Base-by-base conservation (phyloP, 2,888 invertebrate species). In the Coelogynopora nodosa region DNA sequence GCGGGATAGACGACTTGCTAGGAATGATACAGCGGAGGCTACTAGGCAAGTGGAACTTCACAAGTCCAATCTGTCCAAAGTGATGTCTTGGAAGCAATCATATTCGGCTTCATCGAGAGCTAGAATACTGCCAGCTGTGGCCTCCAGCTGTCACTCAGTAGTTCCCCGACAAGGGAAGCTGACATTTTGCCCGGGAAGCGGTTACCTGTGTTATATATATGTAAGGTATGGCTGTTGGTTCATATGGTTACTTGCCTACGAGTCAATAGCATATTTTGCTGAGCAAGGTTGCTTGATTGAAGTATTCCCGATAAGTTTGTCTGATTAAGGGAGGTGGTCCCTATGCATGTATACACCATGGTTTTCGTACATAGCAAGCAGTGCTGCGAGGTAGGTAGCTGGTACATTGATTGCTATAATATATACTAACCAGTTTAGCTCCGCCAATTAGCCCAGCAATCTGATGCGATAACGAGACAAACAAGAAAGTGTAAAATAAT, bases 121-220 rank as follows among this genome's bases (percentile, higher is more conserved):
- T 13, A 26, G 23, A 13, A 74, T 74, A 13, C 23, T 74, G 74
- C 5, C 5, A 13, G 5, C 23, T 74, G 23, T 74, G 23, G 74
- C 74, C 74, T 23, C 74, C 74, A 74, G 74, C 74, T 74, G 74
- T 74, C 74, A 74, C 74, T 74, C 74, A 74, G 74, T 13, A 74
- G 74, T 23, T 26, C 27, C 23, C 74, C 74, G 74, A 74, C 74
- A 74, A 5, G 18, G 23, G 23, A 74, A 23, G 10, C 74, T 74
- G 74, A 74, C 23, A 74, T 74, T 74, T 74, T 26, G 23, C 23
- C 74, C 74, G 5, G 10, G 49, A 49, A 49, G 49, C 5, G 49
- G 49, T 13, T 13, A 5, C 5, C 49, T 13, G 49, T 18, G 18
- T 49, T 13, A 18, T 18, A 49, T 5, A 5, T 13, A 18, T 13